Percentiles rank a stretch among this genome's conserved stretches.
Conservation (phyloP, 2,113 vertebrate species). For the Psammodynastes pulverulentus region DNA sequence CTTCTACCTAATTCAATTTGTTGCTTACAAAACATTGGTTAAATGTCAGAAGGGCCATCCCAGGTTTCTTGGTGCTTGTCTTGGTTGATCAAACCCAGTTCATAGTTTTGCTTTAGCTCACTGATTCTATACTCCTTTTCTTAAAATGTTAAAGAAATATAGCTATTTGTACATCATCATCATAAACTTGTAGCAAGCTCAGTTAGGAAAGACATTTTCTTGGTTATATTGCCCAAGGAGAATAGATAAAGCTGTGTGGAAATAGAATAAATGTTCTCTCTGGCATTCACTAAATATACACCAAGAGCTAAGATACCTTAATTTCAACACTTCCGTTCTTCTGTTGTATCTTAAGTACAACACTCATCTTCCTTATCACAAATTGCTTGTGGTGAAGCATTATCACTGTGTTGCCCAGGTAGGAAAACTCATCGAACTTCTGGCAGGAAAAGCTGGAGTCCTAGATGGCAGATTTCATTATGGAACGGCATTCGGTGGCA, state of each 20-base stretch:
- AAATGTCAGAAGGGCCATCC: neutral
- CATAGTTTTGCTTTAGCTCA: neutral
- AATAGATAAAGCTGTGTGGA: neutral
- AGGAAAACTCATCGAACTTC: conserved; percentile 92
- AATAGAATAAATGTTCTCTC: neutral
- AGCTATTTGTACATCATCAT: neutral
- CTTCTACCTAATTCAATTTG: neutral
- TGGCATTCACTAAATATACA: neutral
- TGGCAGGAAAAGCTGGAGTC: conserved; percentile 95
- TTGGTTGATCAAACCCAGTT: neutral
- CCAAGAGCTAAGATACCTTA: neutral
- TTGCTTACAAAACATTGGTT: neutral
- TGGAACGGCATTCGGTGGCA: conserved; percentile 95
- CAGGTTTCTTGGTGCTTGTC: neutral
- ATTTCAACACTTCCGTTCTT: neutral
- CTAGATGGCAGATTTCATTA: conserved; percentile 95
- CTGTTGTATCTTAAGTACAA: too few relatives aligned
- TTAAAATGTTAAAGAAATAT: neutral
- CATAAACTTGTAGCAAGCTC: neutral
- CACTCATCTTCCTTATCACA: neutral
- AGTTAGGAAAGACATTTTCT: neutral
- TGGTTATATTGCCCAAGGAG: neutral
- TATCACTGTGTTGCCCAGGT: conserved; percentile 72
- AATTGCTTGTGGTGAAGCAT: neutral
- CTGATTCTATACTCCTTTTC: neutral